Conservation (phyloP, 2,113 vertebrate species). For the Menidia beryllina region DNA sequence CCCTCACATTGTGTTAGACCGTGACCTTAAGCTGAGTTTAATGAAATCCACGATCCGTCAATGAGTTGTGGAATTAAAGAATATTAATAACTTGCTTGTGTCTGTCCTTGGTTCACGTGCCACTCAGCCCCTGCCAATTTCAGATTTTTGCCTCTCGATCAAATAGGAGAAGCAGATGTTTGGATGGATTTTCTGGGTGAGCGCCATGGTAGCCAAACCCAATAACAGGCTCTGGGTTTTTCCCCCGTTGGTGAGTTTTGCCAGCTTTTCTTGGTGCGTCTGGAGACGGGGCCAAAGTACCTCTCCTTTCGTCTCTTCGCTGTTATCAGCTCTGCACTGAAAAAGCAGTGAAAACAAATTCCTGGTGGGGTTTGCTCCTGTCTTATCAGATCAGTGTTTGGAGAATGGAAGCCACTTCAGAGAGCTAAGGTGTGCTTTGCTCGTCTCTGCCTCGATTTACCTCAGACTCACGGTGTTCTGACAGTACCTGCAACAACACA, state of each 20-base stretch:
- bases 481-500: conserved; percentile 23
- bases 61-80: conserved; percentile 59
- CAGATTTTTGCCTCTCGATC: conserved; percentile 41
- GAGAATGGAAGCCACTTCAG: conserved; percentile 68
- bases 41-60: conserved; percentile 70
- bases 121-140: conserved; percentile 27
- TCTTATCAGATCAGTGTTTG: conserved; percentile 76
- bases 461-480: conserved; percentile 16
- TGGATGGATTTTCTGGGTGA: conserved; percentile 23
- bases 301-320: conserved; percentile 27
- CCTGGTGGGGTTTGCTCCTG: conserved; percentile 61
- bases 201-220: conserved; percentile 41
- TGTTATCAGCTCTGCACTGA: conserved; percentile 41
- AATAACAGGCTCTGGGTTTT: conserved; percentile 30
- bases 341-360: conserved; percentile 63
- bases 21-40: conserved; percentile 69
- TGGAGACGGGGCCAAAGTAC: conserved; percentile 46
- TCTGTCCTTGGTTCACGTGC: conserved; percentile 47
- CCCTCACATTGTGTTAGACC: conserved; percentile 59
- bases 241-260: conserved; percentile 27
- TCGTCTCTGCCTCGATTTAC: conserved; percentile 32
- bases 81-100: conserved; percentile 47
- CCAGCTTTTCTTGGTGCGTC: conserved; percentile 18
- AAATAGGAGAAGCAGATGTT: conserved; percentile 64
- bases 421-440: conserved; percentile 52